Conservation (phyloP, 2,797 vertebrate species). For the Pagetopsis macropterus region DNA sequence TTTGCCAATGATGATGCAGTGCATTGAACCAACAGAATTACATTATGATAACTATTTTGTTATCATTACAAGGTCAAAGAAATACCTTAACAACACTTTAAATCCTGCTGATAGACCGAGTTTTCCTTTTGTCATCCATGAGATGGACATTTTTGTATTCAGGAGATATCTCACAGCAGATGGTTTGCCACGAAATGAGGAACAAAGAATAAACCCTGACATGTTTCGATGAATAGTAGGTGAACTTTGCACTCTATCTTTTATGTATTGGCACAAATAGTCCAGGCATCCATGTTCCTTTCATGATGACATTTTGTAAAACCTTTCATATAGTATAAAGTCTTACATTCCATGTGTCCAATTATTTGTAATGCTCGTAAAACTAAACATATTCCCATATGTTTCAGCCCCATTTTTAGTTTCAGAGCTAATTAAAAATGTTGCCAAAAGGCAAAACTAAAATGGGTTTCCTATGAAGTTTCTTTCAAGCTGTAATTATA, state of each 20-base stretch:
- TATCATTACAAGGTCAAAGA: neutral
- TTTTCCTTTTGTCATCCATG: neutral
- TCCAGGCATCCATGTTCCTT: neutral
- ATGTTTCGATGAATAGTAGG: neutral
- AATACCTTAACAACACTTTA: neutral
- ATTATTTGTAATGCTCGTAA: neutral
- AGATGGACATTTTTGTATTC: neutral
- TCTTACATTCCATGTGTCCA: neutral
- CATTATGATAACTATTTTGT: neutral
- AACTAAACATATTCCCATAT: neutral
- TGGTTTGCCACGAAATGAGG: neutral
- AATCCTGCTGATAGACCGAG: neutral
- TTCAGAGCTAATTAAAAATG: neutral
- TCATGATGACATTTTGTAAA: neutral
- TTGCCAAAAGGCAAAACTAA: neutral
- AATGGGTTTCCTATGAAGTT: conserved; percentile 5
- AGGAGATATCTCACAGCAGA: neutral
- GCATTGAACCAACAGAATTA: neutral
- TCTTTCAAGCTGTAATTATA: conserved; percentile 30
- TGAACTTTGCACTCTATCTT: neutral
- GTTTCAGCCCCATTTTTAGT: neutral
- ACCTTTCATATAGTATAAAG: neutral
- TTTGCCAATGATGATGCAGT: neutral
- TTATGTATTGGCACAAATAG: neutral
- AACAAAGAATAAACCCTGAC: neutral